Evolutionary conservation across 1,140 invertebrate species (phyloP), one percentile per base, ranked within the genome.

Genomic region (Aphelenchoides fujianensis): DNA sequence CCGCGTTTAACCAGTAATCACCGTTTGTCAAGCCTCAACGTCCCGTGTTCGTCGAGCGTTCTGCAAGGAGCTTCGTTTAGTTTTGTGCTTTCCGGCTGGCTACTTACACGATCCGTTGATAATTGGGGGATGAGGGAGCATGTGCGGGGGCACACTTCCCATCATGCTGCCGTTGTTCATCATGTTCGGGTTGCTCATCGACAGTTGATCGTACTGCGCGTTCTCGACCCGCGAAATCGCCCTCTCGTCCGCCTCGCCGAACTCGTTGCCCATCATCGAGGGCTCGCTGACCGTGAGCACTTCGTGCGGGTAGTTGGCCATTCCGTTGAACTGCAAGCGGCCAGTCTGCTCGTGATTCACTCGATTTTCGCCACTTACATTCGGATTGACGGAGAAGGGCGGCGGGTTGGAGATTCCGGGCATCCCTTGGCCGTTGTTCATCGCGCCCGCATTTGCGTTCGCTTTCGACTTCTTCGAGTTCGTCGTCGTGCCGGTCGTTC

Each of bases 241-340:
- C 75, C 95, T 89, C 86, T 98, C 95, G 84, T 98, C 95, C 85
- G 98, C 95, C 84, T 98, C 95, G 30, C 95, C 95, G 86, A 97
- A 98, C 86, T 98, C 95, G 54, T 95, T 95, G 52, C 95, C 95
- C 95, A 98, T 98, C 59, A 98, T 87, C 2, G 95, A 97, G 48
- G 95, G 95, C 85, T 98, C 95, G 74, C 95, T 95, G n/a, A 98
- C 95, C 34, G 98, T 94, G 95, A 98, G 97, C 74, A 98, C 95
- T 87, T 98, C 95, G 91, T 96, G 71, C n/a, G 36, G 36, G n/a
- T 23, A 71, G 16, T 71, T n/a, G 16, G 12, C 32, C 62, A 35
- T 35, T 9, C 9, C 7, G 28, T 35, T 35, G 30, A 35, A 63
- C 7, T 63, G 41, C 12, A 48, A 48, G 23, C 23, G 23, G 41